These are phyloP conservation scores for Notechis scutatus DNA, from an alignment of 2,113 vertebrate genomes.

Conservation along the genomic window DNA sequence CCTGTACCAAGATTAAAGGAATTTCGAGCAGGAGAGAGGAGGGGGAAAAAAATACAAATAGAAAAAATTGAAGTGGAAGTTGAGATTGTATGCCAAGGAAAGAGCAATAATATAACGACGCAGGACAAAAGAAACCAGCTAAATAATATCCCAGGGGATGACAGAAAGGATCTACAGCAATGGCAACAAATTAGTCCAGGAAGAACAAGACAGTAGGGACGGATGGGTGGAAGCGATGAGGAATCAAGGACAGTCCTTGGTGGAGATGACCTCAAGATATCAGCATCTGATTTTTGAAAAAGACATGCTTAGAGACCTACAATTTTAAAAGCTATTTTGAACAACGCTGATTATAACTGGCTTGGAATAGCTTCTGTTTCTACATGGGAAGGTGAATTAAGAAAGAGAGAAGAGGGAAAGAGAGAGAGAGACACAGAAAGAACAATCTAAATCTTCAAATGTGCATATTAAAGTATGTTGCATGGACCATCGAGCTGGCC, in stretches of 20 bases:
- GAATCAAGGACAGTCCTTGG: not conserved
- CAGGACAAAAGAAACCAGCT: not conserved
- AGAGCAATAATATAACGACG: not conserved
- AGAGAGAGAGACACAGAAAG: not conserved
- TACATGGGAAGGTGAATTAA: slow-evolving; percentile 1
- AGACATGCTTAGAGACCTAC: not conserved
- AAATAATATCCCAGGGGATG: not conserved
- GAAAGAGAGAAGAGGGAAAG: not conserved
- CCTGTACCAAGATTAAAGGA: not conserved
- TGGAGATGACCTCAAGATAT: not conserved
- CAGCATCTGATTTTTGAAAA: not conserved
- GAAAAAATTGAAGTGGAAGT: slow-evolving; percentile 2
- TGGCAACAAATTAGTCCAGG: not conserved
- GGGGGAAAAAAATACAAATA: not conserved
- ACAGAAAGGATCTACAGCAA: not conserved
- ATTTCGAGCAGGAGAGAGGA: not conserved
- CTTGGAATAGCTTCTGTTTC: not conserved
- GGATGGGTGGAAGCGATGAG: not conserved
- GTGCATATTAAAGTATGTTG: not conserved
- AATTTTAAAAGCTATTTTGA: not conserved
- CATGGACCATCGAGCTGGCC: not conserved
- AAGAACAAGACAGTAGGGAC: not conserved
- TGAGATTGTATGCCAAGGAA: not conserved
- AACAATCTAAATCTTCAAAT: not conserved
- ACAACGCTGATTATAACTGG: not conserved